Conservation (phyloP, 2,888 invertebrate genomes). For the Sarcophaga caerulescens region DNA sequence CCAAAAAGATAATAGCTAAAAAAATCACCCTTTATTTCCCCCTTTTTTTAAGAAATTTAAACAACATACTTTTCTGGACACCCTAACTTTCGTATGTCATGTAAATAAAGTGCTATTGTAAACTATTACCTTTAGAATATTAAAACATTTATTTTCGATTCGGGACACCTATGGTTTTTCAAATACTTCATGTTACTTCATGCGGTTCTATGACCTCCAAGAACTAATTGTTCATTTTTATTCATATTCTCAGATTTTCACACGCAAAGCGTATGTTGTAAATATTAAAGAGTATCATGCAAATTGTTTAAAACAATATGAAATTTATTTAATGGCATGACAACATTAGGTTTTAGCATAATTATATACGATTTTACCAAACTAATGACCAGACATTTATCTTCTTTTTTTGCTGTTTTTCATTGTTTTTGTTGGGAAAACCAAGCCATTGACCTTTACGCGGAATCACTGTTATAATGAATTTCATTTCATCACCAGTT, state of each 20-base stretch:
- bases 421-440: not conserved
- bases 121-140: slow-evolving; percentile 33
- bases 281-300: not conserved
- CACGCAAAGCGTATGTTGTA: slow-evolving; percentile 40
- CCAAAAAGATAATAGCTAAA: too few species aligned
- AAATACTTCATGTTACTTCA: slow-evolving; percentile 7
- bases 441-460: not conserved
- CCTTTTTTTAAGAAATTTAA: too few species aligned
- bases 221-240: not conserved
- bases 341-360: not conserved
- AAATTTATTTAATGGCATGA: not conserved
- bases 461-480: not conserved
- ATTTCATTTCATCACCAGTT: not conserved
- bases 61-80: too few species aligned
- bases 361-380: not conserved
- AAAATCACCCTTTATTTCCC: too few species aligned
- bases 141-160: not conserved
- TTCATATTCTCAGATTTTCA: slow-evolving; percentile 36
- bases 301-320: not conserved
- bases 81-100: not conserved
- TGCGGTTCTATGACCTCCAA: not conserved
- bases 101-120: slow-evolving; percentile 12
- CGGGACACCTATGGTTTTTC: slow-evolving; percentile 22
- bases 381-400: not conserved
- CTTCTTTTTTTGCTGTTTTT: not conserved